Base-by-base conservation (phyloP, 1,140 invertebrate species). In the Neelides sp. region DNA sequence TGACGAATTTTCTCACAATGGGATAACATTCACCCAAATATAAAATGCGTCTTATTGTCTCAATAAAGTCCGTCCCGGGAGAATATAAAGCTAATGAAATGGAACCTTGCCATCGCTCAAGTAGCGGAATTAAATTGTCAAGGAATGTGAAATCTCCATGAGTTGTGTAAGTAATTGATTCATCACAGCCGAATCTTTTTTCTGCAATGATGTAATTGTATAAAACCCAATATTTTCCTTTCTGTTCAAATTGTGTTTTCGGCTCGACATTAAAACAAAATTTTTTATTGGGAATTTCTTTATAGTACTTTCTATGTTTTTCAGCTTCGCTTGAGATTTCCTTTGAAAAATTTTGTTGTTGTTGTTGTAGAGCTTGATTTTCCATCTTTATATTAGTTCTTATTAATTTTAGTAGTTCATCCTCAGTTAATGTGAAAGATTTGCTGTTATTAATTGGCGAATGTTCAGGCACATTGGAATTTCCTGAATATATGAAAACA, bases 91-190 rank as follows among this genome's bases (percentile, higher is more conserved):
- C 61, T 2, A 72, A 48, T 10, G 69, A 71, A 2, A 72, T 53
- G 1, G 69, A 69, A 3, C 69, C 71, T 39, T 63, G 41, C 68
- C 69, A 71, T 1, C 68, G 53, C 28, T 62, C 35, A 30, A 64
- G 64, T 12, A 73, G 52, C 10, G 62, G 62, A 19, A 64, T 62
- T n/a, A 69, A 62, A 55, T 73, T 71, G 36, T 68, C 63, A 28
- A 73, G 45, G 51, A 64, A 67, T 28, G 66, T 65, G 34, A 62
- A 65, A 43, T 66, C 66, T 2, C 64, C 69, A 52, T 73, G 71
- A 3, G 71, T 73, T 0, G 69, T 68, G 12, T 69, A 65, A 0
- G 71, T 73, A 8, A 73, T 64, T n/a, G 63, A 64, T 42, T 65
- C 63, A 37, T 66, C 58, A 54, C 64, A 66, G 3, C 26, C 27